Percentiles rank a stretch among this genome's conserved stretches.
phyloP scores from a whole-genome alignment of 2,797 vertebrate genomes.

The Pogonophryne albipinna region DNA sequence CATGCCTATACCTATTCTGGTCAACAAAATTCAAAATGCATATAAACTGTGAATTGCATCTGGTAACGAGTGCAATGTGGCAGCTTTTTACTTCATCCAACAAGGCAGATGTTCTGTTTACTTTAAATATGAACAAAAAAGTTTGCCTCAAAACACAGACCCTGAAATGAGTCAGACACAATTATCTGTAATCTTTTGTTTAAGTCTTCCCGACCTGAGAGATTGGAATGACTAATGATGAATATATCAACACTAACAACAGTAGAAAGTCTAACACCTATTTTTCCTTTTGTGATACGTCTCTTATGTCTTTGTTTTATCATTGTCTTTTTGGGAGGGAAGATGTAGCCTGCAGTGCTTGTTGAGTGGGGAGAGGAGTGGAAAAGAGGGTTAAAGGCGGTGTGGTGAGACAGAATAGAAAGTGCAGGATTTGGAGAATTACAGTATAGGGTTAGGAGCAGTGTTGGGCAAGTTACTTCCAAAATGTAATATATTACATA shows the following conservation, averaged over 20 bases:
- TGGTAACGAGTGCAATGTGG: background rate
- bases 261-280: conserved; percentile 32
- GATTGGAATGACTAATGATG: conserved; percentile 32
- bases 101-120: too few species aligned
- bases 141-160: background rate
- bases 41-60: background rate
- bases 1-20: background rate
- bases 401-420: conserved; percentile 16
- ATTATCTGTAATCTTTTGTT: conserved; percentile 23
- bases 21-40: background rate
- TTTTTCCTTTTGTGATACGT: conserved; percentile 3
- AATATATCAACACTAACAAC: conserved; percentile 30
- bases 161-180: background rate
- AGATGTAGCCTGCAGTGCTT: conserved; percentile 7
- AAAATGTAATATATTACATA: too few species aligned
- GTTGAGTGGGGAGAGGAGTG: conserved; percentile 41
- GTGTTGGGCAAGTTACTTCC: too few species aligned
- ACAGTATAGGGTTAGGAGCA: background rate
- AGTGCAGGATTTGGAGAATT: background rate
- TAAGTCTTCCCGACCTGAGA: conserved; percentile 23
- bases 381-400: conserved; percentile 9
- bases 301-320: conserved; percentile 19
- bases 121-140: background rate
- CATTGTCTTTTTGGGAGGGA: conserved; percentile 16
- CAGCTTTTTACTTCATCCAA: background rate